A percentile compares a stretch with the other conserved stretches of the same genome.
phyloP scores from a whole-genome alignment of 2,888 invertebrate species.

The Hypselothyrea guttata region DNA sequence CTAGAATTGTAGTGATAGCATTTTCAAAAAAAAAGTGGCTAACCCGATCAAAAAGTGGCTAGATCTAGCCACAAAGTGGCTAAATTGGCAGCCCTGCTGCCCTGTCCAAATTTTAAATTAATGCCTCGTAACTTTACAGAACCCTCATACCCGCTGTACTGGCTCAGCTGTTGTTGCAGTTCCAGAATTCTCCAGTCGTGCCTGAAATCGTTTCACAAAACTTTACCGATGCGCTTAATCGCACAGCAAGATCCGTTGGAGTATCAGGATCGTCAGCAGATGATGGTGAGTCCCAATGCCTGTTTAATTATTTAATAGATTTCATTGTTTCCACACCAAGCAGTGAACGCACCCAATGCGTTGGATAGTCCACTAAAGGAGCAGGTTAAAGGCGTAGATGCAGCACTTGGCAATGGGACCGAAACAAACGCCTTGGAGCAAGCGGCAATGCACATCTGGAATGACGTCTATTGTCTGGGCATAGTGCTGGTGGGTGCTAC shows the following conservation, averaged over 20 bases:
- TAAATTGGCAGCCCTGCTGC: too few relatives aligned
- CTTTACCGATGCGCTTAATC: slow-evolving; percentile 37
- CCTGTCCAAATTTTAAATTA: not conserved
- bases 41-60: too few relatives aligned
- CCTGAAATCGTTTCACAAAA: slow-evolving; percentile 2
- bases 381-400: slow-evolving; percentile 1
- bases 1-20: too few relatives aligned
- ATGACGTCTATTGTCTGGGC: slow-evolving; percentile 80
- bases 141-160: slow-evolving; percentile 81
- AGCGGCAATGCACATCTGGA: slow-evolving; percentile 66
- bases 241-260: slow-evolving; percentile 53
- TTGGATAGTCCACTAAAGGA: slow-evolving; percentile 42
- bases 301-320: not conserved
- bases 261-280: slow-evolving; percentile 12
- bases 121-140: slow-evolving; percentile 54
- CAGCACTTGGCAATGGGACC: slow-evolving; percentile 18
- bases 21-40: too few relatives aligned
- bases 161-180: slow-evolving; percentile 81
- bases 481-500: slow-evolving; percentile 78
- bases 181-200: slow-evolving; percentile 56
- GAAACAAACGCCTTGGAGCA: slow-evolving; percentile 20
- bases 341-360: slow-evolving; percentile 45
- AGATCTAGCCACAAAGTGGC: too few relatives aligned
- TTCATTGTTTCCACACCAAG: not conserved
- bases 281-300: not conserved